A percentile compares a stretch with the other conserved stretches of the same genome.
Conservation (phyloP, 1,140 invertebrate species). For the Neuroterus valhalla region DNA sequence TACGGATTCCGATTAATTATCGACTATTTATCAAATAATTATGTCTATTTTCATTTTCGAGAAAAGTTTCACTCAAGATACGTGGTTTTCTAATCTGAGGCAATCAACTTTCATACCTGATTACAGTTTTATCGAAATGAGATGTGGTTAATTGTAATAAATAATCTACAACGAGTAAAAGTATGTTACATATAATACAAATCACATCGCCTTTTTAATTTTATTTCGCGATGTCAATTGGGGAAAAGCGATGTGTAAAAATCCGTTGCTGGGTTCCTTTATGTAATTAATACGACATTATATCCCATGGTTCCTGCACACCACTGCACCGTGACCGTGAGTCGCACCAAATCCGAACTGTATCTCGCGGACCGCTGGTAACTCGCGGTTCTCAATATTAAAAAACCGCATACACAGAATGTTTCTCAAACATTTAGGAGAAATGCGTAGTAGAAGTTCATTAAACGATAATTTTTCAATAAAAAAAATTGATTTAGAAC, state of each 20-base stretch:
- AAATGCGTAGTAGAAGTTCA: neutral
- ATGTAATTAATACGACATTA: no score
- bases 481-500: no score
- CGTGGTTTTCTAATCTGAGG: no score
- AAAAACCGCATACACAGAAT: neutral
- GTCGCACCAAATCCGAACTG: no score
- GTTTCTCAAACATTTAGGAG: neutral
- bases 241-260: conserved; percentile 3
- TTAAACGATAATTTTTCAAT: neutral
- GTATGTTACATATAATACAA: conserved; percentile 29
- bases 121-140: neutral
- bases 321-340: no score
- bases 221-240: conserved; percentile 1
- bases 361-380: neutral
- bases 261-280: no score
- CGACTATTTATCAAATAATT: neutral
- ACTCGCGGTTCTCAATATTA: no score
- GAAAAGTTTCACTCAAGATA: neutral
- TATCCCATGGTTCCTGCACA: no score
- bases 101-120: no score
- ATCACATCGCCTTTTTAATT: conserved; percentile 2
- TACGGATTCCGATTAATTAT: neutral
- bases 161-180: conserved; percentile 3
- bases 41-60: neutral
- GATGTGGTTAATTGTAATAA: conserved; percentile 3